Percentiles rank a stretch among this genome's conserved stretches.
phyloP scores from a whole-genome alignment of 1,140 invertebrate genomes.

The Drosophila funebris region DNA sequence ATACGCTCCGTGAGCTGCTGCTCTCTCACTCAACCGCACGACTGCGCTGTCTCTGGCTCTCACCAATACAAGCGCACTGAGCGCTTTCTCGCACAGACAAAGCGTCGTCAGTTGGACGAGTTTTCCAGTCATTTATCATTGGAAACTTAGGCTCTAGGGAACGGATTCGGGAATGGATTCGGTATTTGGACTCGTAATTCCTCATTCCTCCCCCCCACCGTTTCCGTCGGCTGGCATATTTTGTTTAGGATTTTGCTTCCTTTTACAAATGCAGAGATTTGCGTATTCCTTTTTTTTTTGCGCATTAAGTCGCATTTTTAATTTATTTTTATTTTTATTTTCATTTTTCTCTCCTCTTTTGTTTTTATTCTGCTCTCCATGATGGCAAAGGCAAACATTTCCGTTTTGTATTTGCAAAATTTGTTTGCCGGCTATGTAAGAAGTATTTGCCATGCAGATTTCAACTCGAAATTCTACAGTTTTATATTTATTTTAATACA shows the following conservation, averaged over 20 bases:
- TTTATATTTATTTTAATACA: background rate
- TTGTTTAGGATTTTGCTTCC: slow-evolving; percentile 71
- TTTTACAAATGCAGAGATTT: slow-evolving; percentile 76
- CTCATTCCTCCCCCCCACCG: no score
- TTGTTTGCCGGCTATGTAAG: slow-evolving; percentile 43
- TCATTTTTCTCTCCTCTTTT: slow-evolving; percentile 1
- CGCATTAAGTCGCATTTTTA: slow-evolving; percentile 76
- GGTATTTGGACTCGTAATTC: background rate
- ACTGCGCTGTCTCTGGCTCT: slow-evolving; percentile 34
- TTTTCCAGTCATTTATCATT: slow-evolving; percentile 49
- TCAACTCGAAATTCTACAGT: slow-evolving; percentile 1
- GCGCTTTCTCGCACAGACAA: slow-evolving; percentile 64
- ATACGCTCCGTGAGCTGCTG: slow-evolving; percentile 40
- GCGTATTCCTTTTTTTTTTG: slow-evolving; percentile 44
- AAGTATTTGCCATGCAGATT: slow-evolving; percentile 48
- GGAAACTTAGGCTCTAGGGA: slow-evolving; percentile 45
- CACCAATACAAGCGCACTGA: slow-evolving; percentile 39
- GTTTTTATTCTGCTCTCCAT: slow-evolving; percentile 26
- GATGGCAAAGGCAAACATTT: slow-evolving; percentile 56
- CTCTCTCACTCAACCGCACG: slow-evolving; percentile 26
- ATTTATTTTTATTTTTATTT: slow-evolving; percentile 54
- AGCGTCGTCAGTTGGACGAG: slow-evolving; percentile 58
- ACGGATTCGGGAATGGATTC: slow-evolving; percentile 14
- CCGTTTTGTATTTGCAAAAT: slow-evolving; percentile 74
- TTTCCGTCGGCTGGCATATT: slow-evolving; percentile 68